phyloP scores from a whole-genome alignment of 2,888 invertebrate genomes.

The Ischnura elegans region DNA sequence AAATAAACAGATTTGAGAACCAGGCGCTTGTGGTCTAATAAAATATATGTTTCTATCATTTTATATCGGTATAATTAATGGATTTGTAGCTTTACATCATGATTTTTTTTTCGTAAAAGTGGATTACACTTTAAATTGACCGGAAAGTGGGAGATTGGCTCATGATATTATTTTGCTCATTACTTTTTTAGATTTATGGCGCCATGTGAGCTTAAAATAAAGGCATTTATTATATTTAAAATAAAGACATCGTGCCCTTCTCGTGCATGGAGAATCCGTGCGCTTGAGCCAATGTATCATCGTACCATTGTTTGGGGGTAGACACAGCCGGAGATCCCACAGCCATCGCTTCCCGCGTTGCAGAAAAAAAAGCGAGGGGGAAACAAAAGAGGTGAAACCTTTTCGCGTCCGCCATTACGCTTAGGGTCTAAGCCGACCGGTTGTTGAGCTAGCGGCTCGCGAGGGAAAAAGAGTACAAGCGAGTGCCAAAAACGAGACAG shows the following conservation, averaged over 20 bases:
- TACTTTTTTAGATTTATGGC: not conserved
- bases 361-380: not conserved
- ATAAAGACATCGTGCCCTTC: not conserved
- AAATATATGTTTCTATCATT: too few species aligned
- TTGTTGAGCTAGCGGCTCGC: conserved; percentile 16
- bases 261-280: too few species aligned
- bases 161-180: too few species aligned
- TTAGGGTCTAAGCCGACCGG: conserved; percentile 4
- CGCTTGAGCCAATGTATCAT: not conserved
- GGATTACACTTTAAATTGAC: too few species aligned
- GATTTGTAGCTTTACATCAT: too few species aligned
- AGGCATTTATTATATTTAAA: not conserved
- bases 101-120: too few species aligned
- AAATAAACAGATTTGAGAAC: too few species aligned
- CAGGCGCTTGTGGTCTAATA: too few species aligned
- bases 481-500: conserved; percentile 21
- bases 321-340: not conserved
- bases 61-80: too few species aligned
- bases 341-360: not conserved
- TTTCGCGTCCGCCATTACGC: conserved; percentile 25
- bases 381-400: not conserved
- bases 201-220: too few species aligned
- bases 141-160: too few species aligned
- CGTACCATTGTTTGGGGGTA: not conserved
- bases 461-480: not conserved